These are phyloP conservation scores for Merodon equestris DNA, from an alignment of 2,888 invertebrate genomes.

Conservation along the genomic window DNA sequence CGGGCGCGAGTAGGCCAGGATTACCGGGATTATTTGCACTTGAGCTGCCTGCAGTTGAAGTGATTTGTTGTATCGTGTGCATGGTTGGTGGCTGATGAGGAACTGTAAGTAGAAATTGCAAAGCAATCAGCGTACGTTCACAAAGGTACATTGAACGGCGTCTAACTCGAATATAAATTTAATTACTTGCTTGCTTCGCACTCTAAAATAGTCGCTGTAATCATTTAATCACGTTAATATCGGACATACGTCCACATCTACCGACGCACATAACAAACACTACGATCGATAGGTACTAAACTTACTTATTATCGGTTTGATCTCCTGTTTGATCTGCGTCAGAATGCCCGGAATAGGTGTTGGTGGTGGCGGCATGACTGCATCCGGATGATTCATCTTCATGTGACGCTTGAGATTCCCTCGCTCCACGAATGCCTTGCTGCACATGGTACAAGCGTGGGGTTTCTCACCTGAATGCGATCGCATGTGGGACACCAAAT, in stretches of 20 bases:
- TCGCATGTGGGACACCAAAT: constrained; percentile 89
- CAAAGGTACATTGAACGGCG: too few species aligned
- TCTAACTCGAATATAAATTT: too few species aligned
- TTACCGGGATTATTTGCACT: constrained; percentile 71
- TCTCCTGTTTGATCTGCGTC: constrained; percentile 77
- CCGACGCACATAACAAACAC: too few species aligned
- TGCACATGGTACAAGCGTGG: constrained; percentile 85
- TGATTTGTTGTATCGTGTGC: constrained; percentile 79
- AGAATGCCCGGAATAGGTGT: constrained; percentile 78
- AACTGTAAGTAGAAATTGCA: constrained; percentile 70
- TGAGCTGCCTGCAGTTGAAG: constrained; percentile 73
- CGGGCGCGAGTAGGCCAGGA: constrained; percentile 75
- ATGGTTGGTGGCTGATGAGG: constrained; percentile 78
- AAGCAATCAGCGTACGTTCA: too few species aligned
- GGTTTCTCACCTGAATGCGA: constrained; percentile 84
- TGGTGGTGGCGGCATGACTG: constrained; percentile 78
- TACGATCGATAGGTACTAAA: too few species aligned
- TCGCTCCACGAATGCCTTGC: constrained; percentile 88
- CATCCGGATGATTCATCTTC: constrained; percentile 84
- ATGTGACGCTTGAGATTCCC: constrained; percentile 88
- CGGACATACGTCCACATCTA: too few species aligned
- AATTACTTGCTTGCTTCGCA: too few species aligned
- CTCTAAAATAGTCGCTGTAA: too few species aligned
- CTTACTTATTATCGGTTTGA: constrained; percentile 78
- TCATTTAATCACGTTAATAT: too few species aligned